A percentile compares a stretch with the other conserved stretches of the same genome.
phyloP scores from a whole-genome alignment of 2,888 invertebrate genomes.

The Lasioglossum oenotherae region DNA sequence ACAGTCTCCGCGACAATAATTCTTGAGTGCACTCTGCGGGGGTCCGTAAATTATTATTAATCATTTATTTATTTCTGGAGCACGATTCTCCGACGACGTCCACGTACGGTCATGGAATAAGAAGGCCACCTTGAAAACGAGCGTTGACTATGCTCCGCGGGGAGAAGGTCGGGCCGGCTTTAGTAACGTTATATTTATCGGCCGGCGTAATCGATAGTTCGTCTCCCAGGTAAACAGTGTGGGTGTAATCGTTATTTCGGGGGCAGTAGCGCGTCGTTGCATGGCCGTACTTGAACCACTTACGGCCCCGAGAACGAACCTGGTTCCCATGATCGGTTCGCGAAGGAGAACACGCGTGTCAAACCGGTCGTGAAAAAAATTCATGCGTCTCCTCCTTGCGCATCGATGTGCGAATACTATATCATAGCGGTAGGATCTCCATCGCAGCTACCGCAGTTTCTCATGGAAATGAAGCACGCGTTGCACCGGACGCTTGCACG shows the following conservation, averaged over 20 bases:
- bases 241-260: conserved; percentile 62
- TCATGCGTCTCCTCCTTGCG: neutral
- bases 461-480: conserved; percentile 7
- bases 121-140: conserved; percentile 58
- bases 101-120: neutral
- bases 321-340: neutral
- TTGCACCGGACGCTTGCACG: neutral
- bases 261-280: conserved; percentile 40
- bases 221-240: conserved; percentile 54
- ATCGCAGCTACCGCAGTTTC: neutral
- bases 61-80: neutral
- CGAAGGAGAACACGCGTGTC: neutral
- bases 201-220: conserved; percentile 62
- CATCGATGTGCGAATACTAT: neutral
- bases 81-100: neutral
- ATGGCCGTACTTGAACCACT: conserved; percentile 61
- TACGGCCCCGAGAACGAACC: conserved; percentile 1
- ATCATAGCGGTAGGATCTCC: neutral
- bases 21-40: neutral
- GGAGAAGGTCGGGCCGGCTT: conserved; percentile 55
- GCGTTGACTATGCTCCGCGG: conserved; percentile 58
- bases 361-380: neutral
- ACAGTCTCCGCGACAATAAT: too few relatives aligned
- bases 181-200: conserved; percentile 67
- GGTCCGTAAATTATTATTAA: neutral